Base-by-base conservation (phyloP, 1,140 invertebrate genomes). In the Hestina assimilis region DNA sequence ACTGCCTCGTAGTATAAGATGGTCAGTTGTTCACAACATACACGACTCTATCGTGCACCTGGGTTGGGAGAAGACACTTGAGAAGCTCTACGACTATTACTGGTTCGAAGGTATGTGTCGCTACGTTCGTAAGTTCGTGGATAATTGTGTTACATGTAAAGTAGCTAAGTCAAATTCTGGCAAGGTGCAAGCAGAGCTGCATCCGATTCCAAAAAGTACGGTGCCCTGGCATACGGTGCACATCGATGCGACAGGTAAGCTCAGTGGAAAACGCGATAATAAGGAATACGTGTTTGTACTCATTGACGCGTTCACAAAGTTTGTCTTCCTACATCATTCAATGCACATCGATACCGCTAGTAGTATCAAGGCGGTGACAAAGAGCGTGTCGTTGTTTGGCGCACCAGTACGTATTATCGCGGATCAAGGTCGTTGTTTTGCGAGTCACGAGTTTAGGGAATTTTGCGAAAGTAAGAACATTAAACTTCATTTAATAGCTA, bases 391-490 rank as follows among this genome's bases (percentile, higher is more conserved):
- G 3, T 29, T 76, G 7, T 79, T 77, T 56, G 69, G 66, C 12
- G 29, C 67, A 7, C 74, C 69, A 9, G 11, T 19, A 12, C 53
- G 65, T 4, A 12, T 79, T 6, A 72, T 80, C 46, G 71, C 71
- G 11, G 74, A 75, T 54, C 67, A 75, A 50, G 65, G 66, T 24
- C 45, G 69, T 12, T 63, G 60, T 59, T 79, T 79, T 45, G 60
- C 76, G 6, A 51, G 54, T 54, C 43, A 48, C 41, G 56, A 62
- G 5, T 78, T 75, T 48, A 45, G 46, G 19, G 40, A 76, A 3
- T 79, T 65, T 53, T 73, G 71, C 41, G 24, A 31, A 5, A 31
- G 17, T 21, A 26, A 56, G 5, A 66, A 66, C 19, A 66, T 69
- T 23, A 15, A 59, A 2, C 31, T 66, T 14, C 68, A 71, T 48